A percentile compares a stretch with the other conserved stretches of the same genome.
Conservation (phyloP, 2,113 vertebrate species). For the Odocoileus virginianus region DNA sequence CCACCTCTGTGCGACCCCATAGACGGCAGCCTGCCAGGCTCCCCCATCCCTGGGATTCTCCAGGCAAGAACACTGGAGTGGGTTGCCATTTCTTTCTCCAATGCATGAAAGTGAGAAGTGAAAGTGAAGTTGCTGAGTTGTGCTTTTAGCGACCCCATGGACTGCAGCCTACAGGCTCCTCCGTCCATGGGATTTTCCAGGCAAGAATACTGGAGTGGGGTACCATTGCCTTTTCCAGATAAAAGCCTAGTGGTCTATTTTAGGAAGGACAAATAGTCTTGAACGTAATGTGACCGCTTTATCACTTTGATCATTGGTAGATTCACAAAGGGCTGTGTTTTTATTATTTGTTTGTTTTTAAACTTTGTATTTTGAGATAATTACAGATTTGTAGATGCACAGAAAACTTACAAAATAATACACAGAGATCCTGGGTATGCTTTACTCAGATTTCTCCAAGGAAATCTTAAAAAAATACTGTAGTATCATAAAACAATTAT, state of each 20-base stretch:
- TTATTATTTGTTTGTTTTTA: neutral
- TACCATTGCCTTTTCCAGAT: neutral
- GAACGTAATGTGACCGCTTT: accelerated
- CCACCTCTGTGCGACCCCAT: no score
- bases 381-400: neutral
- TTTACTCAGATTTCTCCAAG: neutral
- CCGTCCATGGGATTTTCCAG: no score
- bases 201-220: no score
- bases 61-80: no score
- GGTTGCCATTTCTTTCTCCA: no score
- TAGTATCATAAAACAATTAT: no score
- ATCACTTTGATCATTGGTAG: neutral
- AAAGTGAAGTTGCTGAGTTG: no score
- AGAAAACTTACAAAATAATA: neutral
- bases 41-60: no score
- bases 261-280: neutral
- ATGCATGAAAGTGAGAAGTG: no score
- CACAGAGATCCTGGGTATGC: neutral
- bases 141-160: no score
- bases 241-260: neutral
- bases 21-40: no score
- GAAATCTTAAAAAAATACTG: neutral
- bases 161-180: no score
- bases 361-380: neutral
- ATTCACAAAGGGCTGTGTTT: neutral